A percentile compares a stretch with the other conserved stretches of the same genome.
Evolutionary conservation across 2,113 vertebrate genomes (phyloP).

Genomic region (Sapajus apella): DNA sequence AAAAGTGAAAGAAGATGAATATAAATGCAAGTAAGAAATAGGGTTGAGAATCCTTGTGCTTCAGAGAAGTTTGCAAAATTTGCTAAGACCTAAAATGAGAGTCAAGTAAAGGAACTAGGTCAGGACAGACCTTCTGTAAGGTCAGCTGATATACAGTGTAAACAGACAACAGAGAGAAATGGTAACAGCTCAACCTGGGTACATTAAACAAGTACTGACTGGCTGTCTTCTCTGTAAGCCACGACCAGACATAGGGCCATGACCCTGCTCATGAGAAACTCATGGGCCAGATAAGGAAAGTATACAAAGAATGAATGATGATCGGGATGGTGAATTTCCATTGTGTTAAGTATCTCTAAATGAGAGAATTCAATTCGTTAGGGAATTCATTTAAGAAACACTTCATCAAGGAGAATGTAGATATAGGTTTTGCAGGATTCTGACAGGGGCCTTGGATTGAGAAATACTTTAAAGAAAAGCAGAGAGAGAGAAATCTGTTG

Average conservation of each 20-base stretch:
- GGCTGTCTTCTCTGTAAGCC: background rate
- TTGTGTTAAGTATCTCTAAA: background rate
- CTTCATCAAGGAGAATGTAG: background rate
- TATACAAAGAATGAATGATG: no score
- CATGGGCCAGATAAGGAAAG: background rate
- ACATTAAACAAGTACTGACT: no score
- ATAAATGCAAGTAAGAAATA: background rate
- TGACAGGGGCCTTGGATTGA: background rate
- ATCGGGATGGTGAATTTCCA: background rate
- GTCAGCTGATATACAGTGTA: accelerated
- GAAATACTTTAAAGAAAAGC: background rate
- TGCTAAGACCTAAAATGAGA: background rate
- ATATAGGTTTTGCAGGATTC: background rate
- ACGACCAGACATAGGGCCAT: background rate
- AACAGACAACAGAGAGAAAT: background rate
- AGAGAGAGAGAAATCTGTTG: background rate
- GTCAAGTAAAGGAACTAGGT: background rate
- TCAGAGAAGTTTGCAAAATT: background rate
- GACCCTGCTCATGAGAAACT: background rate
- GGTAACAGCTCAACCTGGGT: no score
- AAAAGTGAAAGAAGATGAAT: background rate
- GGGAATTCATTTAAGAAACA: background rate
- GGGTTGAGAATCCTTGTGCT: background rate
- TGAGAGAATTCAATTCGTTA: background rate
- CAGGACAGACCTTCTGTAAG: background rate